Evolutionary conservation across 2,797 vertebrate species (phyloP).

Genomic region (Platyrinchus mystaceus): DNA sequence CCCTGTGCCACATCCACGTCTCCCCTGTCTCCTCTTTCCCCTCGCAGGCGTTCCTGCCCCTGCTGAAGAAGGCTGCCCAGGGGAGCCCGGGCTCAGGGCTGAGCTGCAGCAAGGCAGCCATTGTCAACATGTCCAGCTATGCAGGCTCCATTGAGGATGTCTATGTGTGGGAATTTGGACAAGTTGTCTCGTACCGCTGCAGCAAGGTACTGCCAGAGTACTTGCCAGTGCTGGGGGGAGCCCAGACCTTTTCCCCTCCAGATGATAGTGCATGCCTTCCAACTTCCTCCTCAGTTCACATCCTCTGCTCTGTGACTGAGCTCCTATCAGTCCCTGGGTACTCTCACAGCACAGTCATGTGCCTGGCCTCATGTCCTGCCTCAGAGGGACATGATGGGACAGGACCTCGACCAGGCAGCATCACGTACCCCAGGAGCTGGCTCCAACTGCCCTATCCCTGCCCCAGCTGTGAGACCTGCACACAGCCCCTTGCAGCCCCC

Average conservation of each 20-base stretch:
- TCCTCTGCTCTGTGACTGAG: background rate
- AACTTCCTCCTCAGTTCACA: rapidly evolving
- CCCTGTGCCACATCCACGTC: rapidly evolving
- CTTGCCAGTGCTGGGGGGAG: rapidly evolving
- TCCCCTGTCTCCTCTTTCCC: background rate
- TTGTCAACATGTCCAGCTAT: constrained; percentile 69
- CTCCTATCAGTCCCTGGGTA: background rate
- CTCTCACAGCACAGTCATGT: rapidly evolving
- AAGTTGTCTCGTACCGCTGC: background rate
- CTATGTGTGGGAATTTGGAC: background rate
- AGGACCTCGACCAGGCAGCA: too few relatives aligned
- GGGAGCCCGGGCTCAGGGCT: background rate
- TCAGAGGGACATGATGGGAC: background rate
- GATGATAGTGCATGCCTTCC: background rate
- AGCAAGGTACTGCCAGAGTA: background rate
- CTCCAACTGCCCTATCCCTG: background rate
- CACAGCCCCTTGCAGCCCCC: background rate
- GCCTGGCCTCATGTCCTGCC: background rate
- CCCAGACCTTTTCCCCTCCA: background rate
- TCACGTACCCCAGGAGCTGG: background rate
- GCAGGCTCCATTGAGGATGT: constrained; percentile 33
- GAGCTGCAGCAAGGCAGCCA: constrained; percentile 72
- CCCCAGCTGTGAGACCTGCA: background rate
- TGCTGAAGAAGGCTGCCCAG: constrained; percentile 66
- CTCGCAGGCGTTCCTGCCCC: constrained; percentile 64